Base-by-base conservation (phyloP, 1,140 invertebrate genomes). In the Fopius arisanus region DNA sequence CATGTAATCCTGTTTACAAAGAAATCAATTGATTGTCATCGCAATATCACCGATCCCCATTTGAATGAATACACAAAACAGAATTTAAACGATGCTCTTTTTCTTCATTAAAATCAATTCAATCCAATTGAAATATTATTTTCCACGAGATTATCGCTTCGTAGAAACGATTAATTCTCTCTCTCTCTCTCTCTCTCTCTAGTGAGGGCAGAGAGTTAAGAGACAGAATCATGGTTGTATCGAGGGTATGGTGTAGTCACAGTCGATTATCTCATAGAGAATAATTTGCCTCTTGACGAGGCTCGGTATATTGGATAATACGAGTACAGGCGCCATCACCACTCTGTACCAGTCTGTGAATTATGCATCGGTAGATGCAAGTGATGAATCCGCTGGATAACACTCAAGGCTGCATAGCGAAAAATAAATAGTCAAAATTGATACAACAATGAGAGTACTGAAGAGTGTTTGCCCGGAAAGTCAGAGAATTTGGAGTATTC, bases 261-360 rank as follows among this genome's bases (percentile, higher is more conserved):
- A 69, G 73, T 48, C 78, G 78, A 83, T 83, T 83, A 83, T 79
- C 72, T 75, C 77, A 78, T 81, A 78, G 77, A 79, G 76, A 68
- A 78, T 79, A 81, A 82, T 82, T 81, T 76, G 75, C 76, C 63
- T 59, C 54, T 59, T 59, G 54, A 19, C 54, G 33, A 1, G 10
- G 29, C n/a, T 72, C 16, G 67, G 51, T 78, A 77, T 67, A 83
- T 83, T 82, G 81, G 75, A 78, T 83, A 81, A 83, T 80, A 68
- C 69, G 48, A 59, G 29, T 67, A 51, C 67, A 79, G 82, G 80
- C 81, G 81, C 80, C 81, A 82, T 76, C 59, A 21, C 33, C 62
- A 65, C 29, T 65, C 62, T 31, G 62, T 65, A 65, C 62, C 62
- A 65, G 62, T 65, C 62, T 65, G 62, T 16, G 12, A 33, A 21